Percentiles rank a stretch among this genome's conserved stretches.
These are phyloP conservation scores for Ptychochromis oligacanthus DNA, from an alignment of 2,113 vertebrate species.

Conservation along the genomic window DNA sequence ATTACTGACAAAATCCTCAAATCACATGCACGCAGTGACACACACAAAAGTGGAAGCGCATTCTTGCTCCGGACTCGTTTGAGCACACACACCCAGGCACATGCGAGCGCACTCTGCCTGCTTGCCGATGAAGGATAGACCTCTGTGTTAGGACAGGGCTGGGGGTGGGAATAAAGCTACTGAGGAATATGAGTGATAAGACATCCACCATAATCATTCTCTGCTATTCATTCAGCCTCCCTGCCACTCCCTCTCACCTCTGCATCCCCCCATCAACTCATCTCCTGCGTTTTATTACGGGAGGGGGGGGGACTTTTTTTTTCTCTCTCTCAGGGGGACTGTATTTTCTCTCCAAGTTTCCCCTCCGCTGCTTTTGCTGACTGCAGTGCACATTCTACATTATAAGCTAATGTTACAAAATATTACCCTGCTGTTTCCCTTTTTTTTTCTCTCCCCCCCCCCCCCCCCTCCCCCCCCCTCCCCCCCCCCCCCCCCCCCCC, in stretches of 20 bases:
- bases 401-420: conserved; percentile 54
- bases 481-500: no score
- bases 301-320: background rate
- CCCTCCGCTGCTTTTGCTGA: conserved; percentile 55
- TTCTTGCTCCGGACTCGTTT: background rate
- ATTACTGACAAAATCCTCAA: conserved; percentile 50
- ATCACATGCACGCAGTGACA: conserved; percentile 17
- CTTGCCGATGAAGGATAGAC: conserved; percentile 40
- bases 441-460: background rate
- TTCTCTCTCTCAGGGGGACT: conserved; percentile 21
- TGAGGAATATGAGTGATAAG: conserved; percentile 61
- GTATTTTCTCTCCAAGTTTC: conserved; percentile 45
- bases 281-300: conserved; percentile 52
- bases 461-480: no score
- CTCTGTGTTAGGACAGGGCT: conserved; percentile 18
- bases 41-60: background rate
- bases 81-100: background rate
- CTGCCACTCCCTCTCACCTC: conserved; percentile 34
- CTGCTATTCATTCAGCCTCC: conserved; percentile 37
- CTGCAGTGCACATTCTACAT: conserved; percentile 38
- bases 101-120: background rate
- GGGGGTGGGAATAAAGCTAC: conserved; percentile 42
- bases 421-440: conserved; percentile 25
- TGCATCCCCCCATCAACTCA: conserved; percentile 52
- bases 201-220: conserved; percentile 53